Conservation (phyloP, 2,797 vertebrate species). For the Oreonectes daqikongensis region DNA sequence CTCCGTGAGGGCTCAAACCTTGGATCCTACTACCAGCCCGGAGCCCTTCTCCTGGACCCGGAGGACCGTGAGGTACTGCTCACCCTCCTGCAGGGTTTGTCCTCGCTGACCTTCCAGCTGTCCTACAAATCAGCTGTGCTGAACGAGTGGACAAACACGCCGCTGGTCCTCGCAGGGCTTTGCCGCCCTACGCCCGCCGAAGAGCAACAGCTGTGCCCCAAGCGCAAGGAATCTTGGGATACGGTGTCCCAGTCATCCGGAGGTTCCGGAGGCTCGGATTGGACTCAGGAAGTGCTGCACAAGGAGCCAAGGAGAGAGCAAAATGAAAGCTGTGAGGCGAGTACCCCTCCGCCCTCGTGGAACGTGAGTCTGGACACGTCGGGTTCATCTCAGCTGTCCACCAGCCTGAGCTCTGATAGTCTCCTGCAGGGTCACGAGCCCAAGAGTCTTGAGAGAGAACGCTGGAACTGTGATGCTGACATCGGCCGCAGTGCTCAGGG, state of each 20-base stretch:
- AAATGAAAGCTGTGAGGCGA: slow-evolving; percentile 58
- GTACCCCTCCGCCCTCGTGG: slow-evolving; percentile 78
- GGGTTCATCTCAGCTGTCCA: slow-evolving; percentile 90
- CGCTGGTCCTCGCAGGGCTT: slow-evolving; percentile 89
- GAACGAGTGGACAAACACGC: slow-evolving; percentile 94
- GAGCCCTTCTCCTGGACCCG: slow-evolving; percentile 84
- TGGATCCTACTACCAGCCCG: slow-evolving; percentile 82
- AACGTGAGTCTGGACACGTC: slow-evolving; percentile 89
- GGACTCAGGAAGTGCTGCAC: slow-evolving; percentile 70
- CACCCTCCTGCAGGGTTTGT: slow-evolving; percentile 91
- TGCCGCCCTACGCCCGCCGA: slow-evolving; percentile 77
- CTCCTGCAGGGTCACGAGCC: slow-evolving; percentile 74
- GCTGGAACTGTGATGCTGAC: slow-evolving; percentile 78
- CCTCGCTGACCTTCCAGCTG: slow-evolving; percentile 87
- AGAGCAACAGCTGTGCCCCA: slow-evolving; percentile 65
- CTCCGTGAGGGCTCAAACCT: slow-evolving; percentile 83
- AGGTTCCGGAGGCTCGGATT: slow-evolving; percentile 77
- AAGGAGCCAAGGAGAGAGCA: slow-evolving; percentile 55
- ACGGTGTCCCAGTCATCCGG: slow-evolving; percentile 86
- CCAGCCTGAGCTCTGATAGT: slow-evolving; percentile 89
- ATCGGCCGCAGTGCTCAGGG: slow-evolving; percentile 53
- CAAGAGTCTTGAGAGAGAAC: slow-evolving; percentile 77
- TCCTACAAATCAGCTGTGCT: slow-evolving; percentile 95
- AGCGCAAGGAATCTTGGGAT: slow-evolving; percentile 82
- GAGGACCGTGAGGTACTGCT: slow-evolving; percentile 94